Conservation (phyloP, 2,797 vertebrate species). For the Falco naumanni region DNA sequence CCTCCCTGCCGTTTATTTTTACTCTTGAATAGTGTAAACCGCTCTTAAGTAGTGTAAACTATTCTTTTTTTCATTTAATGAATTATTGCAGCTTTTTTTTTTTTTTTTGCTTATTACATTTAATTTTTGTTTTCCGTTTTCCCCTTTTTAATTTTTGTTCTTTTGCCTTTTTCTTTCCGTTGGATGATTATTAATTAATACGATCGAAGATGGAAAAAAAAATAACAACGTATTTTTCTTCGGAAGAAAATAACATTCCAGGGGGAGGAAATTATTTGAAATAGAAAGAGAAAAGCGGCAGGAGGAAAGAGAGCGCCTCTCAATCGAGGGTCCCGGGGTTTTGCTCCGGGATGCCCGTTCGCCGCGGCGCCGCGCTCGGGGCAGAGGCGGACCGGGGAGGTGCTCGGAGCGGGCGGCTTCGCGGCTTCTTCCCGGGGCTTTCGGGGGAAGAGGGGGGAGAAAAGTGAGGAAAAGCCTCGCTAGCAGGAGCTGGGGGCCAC, state of each 20-base stretch:
- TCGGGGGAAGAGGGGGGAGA: accelerated
- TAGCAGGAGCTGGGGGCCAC: accelerated
- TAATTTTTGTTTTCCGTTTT: background rate
- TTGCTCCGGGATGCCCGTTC: background rate
- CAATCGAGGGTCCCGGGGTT: background rate
- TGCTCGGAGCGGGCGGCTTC: background rate
- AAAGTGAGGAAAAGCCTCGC: background rate
- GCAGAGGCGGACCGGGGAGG: accelerated
- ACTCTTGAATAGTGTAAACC: conserved; percentile 14
- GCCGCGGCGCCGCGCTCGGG: background rate
- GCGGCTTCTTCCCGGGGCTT: background rate
- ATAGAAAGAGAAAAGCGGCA: background rate
- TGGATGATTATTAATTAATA: background rate
- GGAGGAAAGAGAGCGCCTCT: background rate
- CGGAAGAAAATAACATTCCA: background rate
- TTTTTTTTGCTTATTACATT: background rate
- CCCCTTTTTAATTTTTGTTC: background rate
- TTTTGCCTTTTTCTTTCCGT: background rate
- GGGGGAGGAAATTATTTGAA: background rate
- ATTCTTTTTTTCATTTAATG: background rate
- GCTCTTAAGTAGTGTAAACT: background rate
- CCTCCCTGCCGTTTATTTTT: conserved; percentile 39
- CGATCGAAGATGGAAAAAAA: background rate
- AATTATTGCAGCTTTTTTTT: background rate
- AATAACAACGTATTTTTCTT: background rate